Conservation (phyloP, 1,140 invertebrate genomes). For the Manduca sexta region DNA sequence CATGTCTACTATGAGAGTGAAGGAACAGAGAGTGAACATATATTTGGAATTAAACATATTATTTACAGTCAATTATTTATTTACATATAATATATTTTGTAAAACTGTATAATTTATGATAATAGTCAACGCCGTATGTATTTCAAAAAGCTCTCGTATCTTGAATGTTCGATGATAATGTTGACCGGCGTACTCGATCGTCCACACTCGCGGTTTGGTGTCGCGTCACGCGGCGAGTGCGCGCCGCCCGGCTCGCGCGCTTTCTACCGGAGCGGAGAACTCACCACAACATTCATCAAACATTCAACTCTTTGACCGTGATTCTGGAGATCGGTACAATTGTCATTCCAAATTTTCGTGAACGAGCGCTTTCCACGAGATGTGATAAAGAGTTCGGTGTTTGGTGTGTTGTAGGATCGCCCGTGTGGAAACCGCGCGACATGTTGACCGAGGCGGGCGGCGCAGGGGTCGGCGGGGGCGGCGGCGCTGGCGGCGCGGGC, state of each 20-base stretch:
- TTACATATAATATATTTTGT: too few species aligned
- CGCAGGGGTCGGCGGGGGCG: constrained; percentile 21
- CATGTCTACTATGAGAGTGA: too few species aligned
- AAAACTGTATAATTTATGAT: too few species aligned
- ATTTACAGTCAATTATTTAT: too few species aligned
- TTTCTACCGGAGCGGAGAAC: constrained; percentile 28
- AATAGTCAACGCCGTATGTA: too few species aligned
- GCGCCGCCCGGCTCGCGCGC: constrained; percentile 13
- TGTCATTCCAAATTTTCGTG: constrained; percentile 30
- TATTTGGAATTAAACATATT: too few species aligned
- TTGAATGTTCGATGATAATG: constrained; percentile 72
- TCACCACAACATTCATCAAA: constrained; percentile 70
- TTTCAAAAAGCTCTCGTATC: not conserved
- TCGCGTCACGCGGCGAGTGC: too few species aligned
- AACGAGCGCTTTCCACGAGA: constrained; percentile 14
- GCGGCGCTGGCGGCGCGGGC: constrained; percentile 30
- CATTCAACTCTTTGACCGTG: constrained; percentile 72
- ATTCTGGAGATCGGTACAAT: constrained; percentile 33
- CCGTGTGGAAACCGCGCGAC: constrained; percentile 93
- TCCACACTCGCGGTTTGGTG: constrained; percentile 2
- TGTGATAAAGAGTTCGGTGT: constrained; percentile 71
- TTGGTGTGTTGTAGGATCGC: constrained; percentile 85
- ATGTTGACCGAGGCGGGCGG: constrained; percentile 63
- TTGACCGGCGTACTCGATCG: constrained; percentile 34
- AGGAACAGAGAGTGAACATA: too few species aligned